Conservation (phyloP, 2,888 invertebrate genomes). For the Julus scandinavius region DNA sequence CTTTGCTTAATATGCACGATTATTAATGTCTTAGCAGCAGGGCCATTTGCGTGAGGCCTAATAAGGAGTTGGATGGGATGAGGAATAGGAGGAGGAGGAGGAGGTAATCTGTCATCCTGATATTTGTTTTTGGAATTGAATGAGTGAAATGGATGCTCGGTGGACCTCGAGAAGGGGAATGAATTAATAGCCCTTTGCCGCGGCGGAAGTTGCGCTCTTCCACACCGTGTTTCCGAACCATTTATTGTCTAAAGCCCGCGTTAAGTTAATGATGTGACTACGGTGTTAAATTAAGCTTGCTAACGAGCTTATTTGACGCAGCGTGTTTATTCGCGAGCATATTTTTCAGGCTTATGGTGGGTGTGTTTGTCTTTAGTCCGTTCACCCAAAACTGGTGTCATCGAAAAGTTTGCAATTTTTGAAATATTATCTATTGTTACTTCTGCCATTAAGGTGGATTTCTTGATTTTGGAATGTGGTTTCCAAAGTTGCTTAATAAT, state of each 20-base stretch:
- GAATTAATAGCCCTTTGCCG: not conserved
- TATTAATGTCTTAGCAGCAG: not conserved
- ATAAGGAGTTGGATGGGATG: not conserved
- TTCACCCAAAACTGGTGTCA: not conserved
- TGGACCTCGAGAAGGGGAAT: not conserved
- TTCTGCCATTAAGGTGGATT: too few species aligned
- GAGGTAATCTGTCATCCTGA: not conserved
- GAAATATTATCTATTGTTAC: too few species aligned
- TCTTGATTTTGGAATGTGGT: too few species aligned
- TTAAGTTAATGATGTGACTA: conserved; percentile 42
- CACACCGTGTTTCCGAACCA: conserved; percentile 39
- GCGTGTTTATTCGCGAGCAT: conserved; percentile 14
- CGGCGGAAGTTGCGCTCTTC: conserved; percentile 27
- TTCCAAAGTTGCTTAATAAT: too few species aligned
- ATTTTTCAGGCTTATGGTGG: conserved; percentile 15
- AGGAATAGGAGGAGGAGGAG: too few species aligned
- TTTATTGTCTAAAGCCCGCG: conserved; percentile 34
- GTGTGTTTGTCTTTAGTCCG: not conserved
- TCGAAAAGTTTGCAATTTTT: too few species aligned
- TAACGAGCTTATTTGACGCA: conserved; percentile 24
- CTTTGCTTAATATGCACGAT: not conserved
- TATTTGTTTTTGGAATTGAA: conserved; percentile 23
- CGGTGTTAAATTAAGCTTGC: conserved; percentile 42
- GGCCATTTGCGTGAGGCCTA: conserved; percentile 30
- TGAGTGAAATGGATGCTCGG: not conserved